Evolutionary conservation across 2,888 invertebrate genomes (phyloP), one percentile per base, ranked within the genome.

Genomic region (Agrilus cyanescens): DNA sequence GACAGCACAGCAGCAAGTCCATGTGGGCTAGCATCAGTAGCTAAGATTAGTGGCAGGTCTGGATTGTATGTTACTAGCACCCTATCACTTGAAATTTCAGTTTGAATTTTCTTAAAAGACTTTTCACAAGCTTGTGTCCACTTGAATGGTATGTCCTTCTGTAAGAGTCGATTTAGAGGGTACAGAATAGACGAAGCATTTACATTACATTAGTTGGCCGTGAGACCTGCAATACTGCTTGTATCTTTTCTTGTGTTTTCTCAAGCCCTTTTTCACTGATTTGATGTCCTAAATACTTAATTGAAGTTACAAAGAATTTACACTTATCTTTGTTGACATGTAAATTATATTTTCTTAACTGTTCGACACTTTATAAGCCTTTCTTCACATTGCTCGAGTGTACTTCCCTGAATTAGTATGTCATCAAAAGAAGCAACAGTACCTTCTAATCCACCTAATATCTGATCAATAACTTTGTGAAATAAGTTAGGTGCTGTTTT

Each of bases 61-160:
- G 30, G 41, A 41, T 41, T 31, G 29, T 25, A 41, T 15, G 36
- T 35, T 25, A 25, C 36, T 12, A 41, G 35, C 29, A 41, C 35
- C 30, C 30, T 18, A 30, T 42, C 37, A 31, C 41, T 42, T 15
- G 37, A 37, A 16, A 42, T 35, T 37, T 42, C 37, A 31, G 36
- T 12, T 42, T 42, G 36, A 10, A 42, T 13, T 36, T 12, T 36
- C 20, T 36, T 36, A 37, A 42, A 42, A n/a, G 41, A 31, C 14
- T 8, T 15, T 36, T 35, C 41, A 30, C 41, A 42, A 5, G 4
- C 16, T 12, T 30, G 16, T 29, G 14, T 30, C 41, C 41, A 37
- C n/a, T 31, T 31, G 30, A 38, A 38, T 32, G 36, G 36, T 42
- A 36, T 14, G 10, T 36, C 18, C 15, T 37, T 18, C 16, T 31